Conservation (phyloP, 2,888 invertebrate genomes). For the Plutella xylostella region DNA sequence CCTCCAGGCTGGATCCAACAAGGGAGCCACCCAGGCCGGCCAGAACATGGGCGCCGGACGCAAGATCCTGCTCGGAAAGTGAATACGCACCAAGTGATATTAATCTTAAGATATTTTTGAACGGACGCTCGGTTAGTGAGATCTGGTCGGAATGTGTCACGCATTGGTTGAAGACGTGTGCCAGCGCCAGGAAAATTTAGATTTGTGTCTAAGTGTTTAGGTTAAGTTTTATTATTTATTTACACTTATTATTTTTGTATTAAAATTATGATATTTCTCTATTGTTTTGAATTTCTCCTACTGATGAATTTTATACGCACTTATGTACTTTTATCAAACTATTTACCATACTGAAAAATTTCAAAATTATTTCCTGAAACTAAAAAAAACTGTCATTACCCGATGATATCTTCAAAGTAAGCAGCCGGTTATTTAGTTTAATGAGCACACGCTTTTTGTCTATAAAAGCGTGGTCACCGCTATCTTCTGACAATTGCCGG, state of each 20-base stretch:
- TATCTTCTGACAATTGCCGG: too few species aligned
- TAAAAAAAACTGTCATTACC: too few species aligned
- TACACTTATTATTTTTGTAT: conserved; percentile 58
- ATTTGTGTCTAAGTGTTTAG: conserved; percentile 52
- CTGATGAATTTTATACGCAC: too few species aligned
- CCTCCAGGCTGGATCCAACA: conserved; percentile 96
- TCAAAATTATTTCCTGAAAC: too few species aligned
- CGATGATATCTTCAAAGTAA: too few species aligned
- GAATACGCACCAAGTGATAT: conserved; percentile 63
- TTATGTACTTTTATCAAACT: too few species aligned
- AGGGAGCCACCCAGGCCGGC: conserved; percentile 94
- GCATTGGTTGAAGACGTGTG: conserved; percentile 27
- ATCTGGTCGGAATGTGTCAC: conserved; percentile 39
- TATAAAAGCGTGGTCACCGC: too few species aligned
- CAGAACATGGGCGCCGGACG: conserved; percentile 90
- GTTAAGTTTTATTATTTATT: conserved; percentile 50
- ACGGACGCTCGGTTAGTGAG: conserved; percentile 40
- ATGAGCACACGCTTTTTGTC: too few species aligned
- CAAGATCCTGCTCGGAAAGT: conserved; percentile 93
- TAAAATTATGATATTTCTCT: conserved; percentile 37
- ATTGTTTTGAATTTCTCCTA: too few species aligned
- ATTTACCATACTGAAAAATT: too few species aligned
- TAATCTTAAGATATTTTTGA: conserved; percentile 55
- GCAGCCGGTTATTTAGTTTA: too few species aligned
- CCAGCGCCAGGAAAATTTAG: conserved; percentile 51